Evolutionary conservation across 2,113 vertebrate genomes (phyloP), one percentile per base, ranked within the genome.

Genomic region (Brienomyrus longianalis): DNA sequence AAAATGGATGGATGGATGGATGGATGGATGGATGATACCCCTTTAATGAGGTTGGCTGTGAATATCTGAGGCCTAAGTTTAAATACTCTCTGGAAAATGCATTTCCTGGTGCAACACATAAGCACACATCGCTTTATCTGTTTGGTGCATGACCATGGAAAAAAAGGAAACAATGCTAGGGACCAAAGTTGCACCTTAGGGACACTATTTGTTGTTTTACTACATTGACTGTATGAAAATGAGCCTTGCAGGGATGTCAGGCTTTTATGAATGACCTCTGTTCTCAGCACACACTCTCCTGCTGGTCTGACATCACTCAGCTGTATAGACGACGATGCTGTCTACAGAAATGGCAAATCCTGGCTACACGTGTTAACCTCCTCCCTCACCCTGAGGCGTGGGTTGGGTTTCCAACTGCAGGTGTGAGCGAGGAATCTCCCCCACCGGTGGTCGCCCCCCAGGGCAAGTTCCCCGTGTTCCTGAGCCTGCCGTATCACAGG

Each of bases 401-500:
- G 17, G 31, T 88, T 88, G 47, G 51, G 50, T 89, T 31, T 90
- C 1, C 90, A 51, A 27, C 86, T 92, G 15, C 92, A 96, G 96
- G 87, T 92, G 39, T 31, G 93, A 97, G 95, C 88, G 98, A 98
- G 92, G 97, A 98, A 59, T 94, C 91, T 0, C 39, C 91, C 0
- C 96, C 96, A 1, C 94, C 96, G 13, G 93, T 97, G 0, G 85
- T 95, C 0, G 94, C 93, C 1, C 95, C 97, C 92, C 97, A 97
- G 0, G 97, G 92, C 23, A 94, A 96, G 35, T 98, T 97, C 91
- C 97, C 97, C 0, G 97, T 99, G 8, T 98, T 96, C 94, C 95
- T 99, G 90, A 97, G 96, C 93, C 96, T 97, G 84, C 97, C 98
- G 0, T 98, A 97, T 90, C 87, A 95, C 90, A 95, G 93, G 27